phyloP scores from a whole-genome alignment of 2,888 invertebrate species.

The Polyommatus iphigenia region DNA sequence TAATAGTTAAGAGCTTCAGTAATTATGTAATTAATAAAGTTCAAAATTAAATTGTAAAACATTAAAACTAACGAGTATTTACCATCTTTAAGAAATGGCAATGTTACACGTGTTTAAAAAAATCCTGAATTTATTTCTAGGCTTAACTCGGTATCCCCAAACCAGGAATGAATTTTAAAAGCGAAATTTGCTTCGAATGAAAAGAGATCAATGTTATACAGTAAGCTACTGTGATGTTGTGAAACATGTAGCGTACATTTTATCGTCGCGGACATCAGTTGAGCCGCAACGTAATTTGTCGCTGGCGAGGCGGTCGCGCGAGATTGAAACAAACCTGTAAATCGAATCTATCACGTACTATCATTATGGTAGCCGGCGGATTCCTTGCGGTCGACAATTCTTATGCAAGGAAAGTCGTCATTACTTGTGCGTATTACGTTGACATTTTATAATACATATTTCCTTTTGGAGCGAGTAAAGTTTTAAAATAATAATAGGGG shows the following conservation, averaged over 20 bases:
- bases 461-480: neutral
- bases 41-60: too few relatives aligned
- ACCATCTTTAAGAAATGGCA: too few relatives aligned
- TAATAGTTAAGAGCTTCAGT: too few relatives aligned
- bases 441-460: slow-evolving; percentile 6
- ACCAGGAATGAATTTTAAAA: neutral
- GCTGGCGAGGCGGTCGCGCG: slow-evolving; percentile 56
- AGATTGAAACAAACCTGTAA: slow-evolving; percentile 74
- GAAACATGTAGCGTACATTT: slow-evolving; percentile 43
- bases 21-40: too few relatives aligned
- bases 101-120: neutral
- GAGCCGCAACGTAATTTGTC: slow-evolving; percentile 72
- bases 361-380: slow-evolving; percentile 64
- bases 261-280: slow-evolving; percentile 58
- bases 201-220: slow-evolving; percentile 17
- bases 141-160: neutral
- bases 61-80: too few relatives aligned
- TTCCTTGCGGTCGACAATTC: slow-evolving; percentile 66
- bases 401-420: slow-evolving; percentile 44
- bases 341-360: slow-evolving; percentile 74
- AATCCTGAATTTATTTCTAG: neutral
- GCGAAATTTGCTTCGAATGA: slow-evolving; percentile 10
- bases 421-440: slow-evolving; percentile 28
- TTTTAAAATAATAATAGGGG: neutral
- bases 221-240: slow-evolving; percentile 21